Evolutionary conservation across 1,140 invertebrate species (phyloP).

Genomic region (Ladona fulva): DNA sequence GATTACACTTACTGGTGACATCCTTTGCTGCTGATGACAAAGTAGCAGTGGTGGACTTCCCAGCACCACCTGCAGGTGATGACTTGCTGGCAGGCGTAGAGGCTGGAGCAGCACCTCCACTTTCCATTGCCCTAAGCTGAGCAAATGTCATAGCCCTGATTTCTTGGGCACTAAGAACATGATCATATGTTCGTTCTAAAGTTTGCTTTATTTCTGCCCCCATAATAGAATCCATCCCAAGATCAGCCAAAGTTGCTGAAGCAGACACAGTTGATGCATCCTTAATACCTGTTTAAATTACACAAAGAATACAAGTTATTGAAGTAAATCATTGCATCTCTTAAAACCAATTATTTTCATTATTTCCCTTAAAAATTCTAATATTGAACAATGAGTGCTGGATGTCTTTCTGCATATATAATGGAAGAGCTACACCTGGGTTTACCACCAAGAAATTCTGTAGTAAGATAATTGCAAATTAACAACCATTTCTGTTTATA

Average conservation of each 20-base stretch:
- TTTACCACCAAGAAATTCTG: no score
- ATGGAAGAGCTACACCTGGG: no score
- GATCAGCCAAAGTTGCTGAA: constrained; percentile 69
- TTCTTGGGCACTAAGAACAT: constrained; percentile 80
- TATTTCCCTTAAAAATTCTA: no score
- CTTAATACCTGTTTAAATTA: constrained; percentile 48
- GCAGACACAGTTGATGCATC: constrained; percentile 66
- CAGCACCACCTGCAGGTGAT: background rate
- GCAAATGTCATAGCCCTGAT: constrained; percentile 72
- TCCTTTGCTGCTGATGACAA: background rate
- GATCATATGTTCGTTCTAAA: constrained; percentile 82
- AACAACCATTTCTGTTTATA: no score
- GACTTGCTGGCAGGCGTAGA: constrained; percentile 22
- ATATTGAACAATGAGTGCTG: no score
- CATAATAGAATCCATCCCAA: constrained; percentile 97
- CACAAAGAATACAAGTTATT: background rate
- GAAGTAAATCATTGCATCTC: no score
- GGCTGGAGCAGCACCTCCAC: constrained; percentile 32
- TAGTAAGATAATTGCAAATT: no score
- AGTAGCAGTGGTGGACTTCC: background rate
- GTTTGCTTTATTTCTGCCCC: constrained; percentile 96
- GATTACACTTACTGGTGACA: background rate
- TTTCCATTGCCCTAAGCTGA: constrained; percentile 57
- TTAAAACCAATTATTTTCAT: no score
- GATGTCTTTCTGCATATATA: no score